phyloP scores from a whole-genome alignment of 1,140 invertebrate genomes.

The Drosophila miranda region DNA sequence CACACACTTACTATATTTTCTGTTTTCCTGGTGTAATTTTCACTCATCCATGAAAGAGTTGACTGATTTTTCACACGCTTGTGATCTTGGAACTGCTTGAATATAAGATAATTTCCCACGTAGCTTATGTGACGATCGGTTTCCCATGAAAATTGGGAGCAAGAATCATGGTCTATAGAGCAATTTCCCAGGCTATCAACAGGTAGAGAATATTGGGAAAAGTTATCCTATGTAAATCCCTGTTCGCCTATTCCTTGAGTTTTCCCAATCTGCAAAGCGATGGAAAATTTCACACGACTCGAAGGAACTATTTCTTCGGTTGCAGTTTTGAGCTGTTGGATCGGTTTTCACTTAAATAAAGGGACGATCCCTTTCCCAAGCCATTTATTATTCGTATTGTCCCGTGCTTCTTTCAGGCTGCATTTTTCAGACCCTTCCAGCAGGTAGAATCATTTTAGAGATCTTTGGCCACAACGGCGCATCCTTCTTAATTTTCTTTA shows the following conservation, averaged over 20 bases:
- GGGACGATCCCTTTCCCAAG: neutral
- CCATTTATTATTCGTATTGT: too few relatives aligned
- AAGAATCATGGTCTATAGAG: too few relatives aligned
- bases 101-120: conserved; percentile 1
- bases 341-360: neutral
- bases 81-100: too few relatives aligned
- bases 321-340: neutral
- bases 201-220: neutral
- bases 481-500: too few relatives aligned
- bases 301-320: too few relatives aligned
- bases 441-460: too few relatives aligned
- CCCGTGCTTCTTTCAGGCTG: conserved; percentile 6
- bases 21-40: conserved; percentile 23
- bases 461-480: too few relatives aligned
- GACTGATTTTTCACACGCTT: conserved; percentile 12
- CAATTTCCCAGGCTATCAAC: conserved; percentile 15
- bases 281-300: conserved; percentile 18
- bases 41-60: conserved; percentile 1
- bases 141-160: conserved; percentile 22
- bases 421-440: conserved; percentile 8
- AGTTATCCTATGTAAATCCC: neutral
- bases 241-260: conserved; percentile 8
- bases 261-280: neutral
- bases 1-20: neutral
- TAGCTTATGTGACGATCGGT: neutral